Conservation (phyloP, 2,797 vertebrate species). For the Numenius phaeopus region DNA sequence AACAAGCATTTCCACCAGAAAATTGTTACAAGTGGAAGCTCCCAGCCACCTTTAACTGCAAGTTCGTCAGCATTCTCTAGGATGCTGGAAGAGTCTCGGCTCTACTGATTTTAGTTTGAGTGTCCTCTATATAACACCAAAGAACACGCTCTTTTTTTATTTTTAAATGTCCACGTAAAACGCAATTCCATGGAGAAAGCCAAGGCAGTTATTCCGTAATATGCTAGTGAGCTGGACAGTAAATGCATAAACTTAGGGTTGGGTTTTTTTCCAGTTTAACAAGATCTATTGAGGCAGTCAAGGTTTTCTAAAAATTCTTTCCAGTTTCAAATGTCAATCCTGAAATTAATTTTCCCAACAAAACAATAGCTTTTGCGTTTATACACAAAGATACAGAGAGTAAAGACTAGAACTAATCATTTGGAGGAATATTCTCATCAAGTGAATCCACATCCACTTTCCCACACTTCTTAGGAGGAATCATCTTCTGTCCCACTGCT, state of each 20-base stretch:
- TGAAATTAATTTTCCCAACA: neutral
- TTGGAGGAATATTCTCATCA: neutral
- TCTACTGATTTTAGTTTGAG: neutral
- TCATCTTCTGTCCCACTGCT: neutral
- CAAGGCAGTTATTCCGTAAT: neutral
- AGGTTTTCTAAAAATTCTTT: neutral
- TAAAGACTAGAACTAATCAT: neutral
- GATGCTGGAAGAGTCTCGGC: neutral
- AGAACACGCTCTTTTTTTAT: accelerated
- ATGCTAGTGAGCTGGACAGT: neutral
- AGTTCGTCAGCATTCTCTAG: neutral
- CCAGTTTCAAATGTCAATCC: neutral
- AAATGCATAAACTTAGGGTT: neutral
- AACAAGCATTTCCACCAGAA: neutral
- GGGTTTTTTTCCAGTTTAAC: neutral
- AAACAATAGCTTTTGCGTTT: neutral
- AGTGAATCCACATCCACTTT: neutral
- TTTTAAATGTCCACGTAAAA: neutral
- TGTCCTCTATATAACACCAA: neutral
- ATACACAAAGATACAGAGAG: neutral
- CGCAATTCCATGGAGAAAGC: neutral
- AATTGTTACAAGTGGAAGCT: neutral
- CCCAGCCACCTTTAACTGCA: neutral
- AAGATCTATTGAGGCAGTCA: neutral
- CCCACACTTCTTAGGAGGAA: neutral